phyloP scores from a whole-genome alignment of 2,113 vertebrate genomes.

The Desmodus rotundus region DNA sequence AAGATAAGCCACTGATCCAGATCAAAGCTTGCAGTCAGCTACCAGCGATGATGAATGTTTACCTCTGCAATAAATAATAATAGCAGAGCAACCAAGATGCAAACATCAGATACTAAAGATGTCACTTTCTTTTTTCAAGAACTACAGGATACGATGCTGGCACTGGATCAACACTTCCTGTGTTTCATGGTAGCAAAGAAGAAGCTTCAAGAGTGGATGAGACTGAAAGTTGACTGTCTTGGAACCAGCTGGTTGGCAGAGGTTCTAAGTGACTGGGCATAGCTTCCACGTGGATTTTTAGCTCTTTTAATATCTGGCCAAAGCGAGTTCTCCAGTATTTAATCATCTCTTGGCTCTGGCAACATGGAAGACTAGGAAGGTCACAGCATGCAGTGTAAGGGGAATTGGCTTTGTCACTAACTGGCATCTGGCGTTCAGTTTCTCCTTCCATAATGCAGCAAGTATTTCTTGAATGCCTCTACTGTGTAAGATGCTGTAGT shows the following conservation, averaged over 20 bases:
- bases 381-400: neutral
- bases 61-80: constrained; percentile 57
- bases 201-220: neutral
- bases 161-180: neutral
- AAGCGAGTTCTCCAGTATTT: neutral
- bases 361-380: neutral
- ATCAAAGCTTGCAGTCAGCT: constrained; percentile 61
- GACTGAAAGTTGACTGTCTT: neutral
- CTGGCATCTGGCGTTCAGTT: neutral
- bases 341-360: neutral
- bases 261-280: neutral
- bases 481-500: neutral
- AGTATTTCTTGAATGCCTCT: neutral
- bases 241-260: neutral
- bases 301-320: neutral
- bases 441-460: neutral
- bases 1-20: constrained; percentile 55
- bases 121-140: constrained; percentile 45
- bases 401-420: neutral
- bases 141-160: neutral
- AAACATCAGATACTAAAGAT: constrained; percentile 30
- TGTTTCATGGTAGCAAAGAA: neutral
- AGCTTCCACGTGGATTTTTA: neutral
- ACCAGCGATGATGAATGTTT: constrained; percentile 65
- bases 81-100: constrained; percentile 38